phyloP scores from a whole-genome alignment of 2,888 invertebrate species.

The Shargacucullia verbasci region DNA sequence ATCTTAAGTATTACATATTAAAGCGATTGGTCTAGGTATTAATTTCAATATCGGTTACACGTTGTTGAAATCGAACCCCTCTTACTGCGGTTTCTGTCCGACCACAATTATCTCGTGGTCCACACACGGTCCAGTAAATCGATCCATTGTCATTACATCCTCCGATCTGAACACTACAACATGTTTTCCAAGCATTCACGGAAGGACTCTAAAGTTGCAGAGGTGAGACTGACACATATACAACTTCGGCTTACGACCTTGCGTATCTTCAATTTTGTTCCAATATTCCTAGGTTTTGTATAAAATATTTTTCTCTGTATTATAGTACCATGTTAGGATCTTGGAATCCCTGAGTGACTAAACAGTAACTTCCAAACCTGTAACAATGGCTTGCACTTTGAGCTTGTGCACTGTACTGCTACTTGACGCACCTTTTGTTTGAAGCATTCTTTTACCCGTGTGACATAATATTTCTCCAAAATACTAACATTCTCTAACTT shows the following conservation, averaged over 20 bases:
- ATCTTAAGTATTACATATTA: constrained; percentile 43
- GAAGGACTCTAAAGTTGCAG: constrained; percentile 78
- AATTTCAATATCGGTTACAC: constrained; percentile 55
- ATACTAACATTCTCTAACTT: constrained; percentile 85
- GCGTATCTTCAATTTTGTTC: constrained; percentile 31
- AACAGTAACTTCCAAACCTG: constrained; percentile 59
- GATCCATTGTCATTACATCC: constrained; percentile 74
- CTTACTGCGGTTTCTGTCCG: constrained; percentile 60
- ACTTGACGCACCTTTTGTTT: constrained; percentile 72
- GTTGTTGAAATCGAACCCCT: constrained; percentile 56
- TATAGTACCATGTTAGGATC: constrained; percentile 46
- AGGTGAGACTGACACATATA: constrained; percentile 75
- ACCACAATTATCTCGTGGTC: constrained; percentile 62
- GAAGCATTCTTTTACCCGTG: constrained; percentile 64
- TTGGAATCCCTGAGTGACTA: constrained; percentile 64
- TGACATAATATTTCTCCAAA: constrained; percentile 82
- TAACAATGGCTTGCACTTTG: constrained; percentile 71
- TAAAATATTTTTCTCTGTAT: constrained; percentile 22
- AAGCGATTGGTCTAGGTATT: constrained; percentile 54
- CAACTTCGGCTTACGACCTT: constrained; percentile 42
- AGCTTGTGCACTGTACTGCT: constrained; percentile 80
- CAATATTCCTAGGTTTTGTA: constrained; percentile 29
- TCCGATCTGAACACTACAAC: constrained; percentile 75
- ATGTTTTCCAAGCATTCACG: constrained; percentile 87
- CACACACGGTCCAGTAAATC: constrained; percentile 69